Base-by-base conservation (phyloP, 2,113 vertebrate genomes). In the Pygoscelis adeliae region DNA sequence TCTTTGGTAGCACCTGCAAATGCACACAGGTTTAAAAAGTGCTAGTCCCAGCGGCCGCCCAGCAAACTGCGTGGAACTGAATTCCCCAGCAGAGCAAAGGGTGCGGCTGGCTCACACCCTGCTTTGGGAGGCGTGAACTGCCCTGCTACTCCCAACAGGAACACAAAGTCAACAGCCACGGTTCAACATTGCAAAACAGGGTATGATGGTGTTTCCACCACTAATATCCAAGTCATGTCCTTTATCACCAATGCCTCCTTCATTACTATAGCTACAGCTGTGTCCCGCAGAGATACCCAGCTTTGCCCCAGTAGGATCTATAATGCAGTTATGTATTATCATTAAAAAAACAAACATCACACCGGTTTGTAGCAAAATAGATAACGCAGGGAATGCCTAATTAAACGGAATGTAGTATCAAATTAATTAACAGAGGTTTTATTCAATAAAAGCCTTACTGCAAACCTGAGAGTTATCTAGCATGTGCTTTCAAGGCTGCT, bases 341-440 rank as follows among this genome's bases (percentile, higher is more conserved):
- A 82, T 80, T 52, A 69, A 63, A 83, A 87, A 71, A 10, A 0
- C 59, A 74, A 89, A 71, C 44, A 47, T 6, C 40, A 69, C 2
- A 7, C 47, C 69, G 30, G 30, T 91, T 72, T 84, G 40, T 46
- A 79, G 73, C 59, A 90, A 87, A 93, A 93, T 0, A 79, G 44
- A 4, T 80, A 94, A 94, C 2, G 2, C 5, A 10, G n/a, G 56
- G 49, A 93, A 79, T 53, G 44, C 27, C 56, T 95, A 86, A 94
- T 73, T 94, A 91, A 95, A 55, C 25, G 5, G 25, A 85, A 93
- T 62, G 29, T 44, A 79, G 17, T 40, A 89, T 36, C 40, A 61
- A 22, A n/a, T 46, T 79, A 82, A 91, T 91, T 83, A 93, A 49
- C 44, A 87, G 21, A 94, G 26, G 8, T 40, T 71, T 91, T 79